These are phyloP conservation scores for Poecilia picta DNA, from an alignment of 2,797 vertebrate species.

Conservation along the genomic window DNA sequence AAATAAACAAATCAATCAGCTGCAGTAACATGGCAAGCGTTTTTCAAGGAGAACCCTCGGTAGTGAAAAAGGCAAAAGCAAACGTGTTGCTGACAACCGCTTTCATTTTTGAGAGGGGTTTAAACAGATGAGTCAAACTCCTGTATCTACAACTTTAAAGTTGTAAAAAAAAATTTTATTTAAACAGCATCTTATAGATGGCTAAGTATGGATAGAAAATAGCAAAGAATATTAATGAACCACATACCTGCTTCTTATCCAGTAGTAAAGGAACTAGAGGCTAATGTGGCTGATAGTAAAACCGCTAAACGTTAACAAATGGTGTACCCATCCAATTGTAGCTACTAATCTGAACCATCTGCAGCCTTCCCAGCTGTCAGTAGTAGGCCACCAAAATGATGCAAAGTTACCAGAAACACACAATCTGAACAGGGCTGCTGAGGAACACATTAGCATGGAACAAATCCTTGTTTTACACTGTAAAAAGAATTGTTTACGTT, in stretches of 20 bases:
- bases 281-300: background rate
- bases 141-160: background rate
- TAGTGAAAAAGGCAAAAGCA: background rate
- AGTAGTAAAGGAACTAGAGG: background rate
- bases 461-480: background rate
- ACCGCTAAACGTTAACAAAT: background rate
- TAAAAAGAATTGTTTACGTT: background rate
- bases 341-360: background rate
- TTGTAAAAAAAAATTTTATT: accelerated
- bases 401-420: background rate
- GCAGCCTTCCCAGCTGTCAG: background rate
- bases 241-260: background rate
- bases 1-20: background rate
- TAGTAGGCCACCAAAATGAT: background rate
- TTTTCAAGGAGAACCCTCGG: background rate
- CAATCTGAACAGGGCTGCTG: background rate
- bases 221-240: background rate
- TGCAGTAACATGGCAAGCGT: background rate
- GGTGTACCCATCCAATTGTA: background rate
- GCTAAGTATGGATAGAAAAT: background rate
- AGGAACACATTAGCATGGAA: background rate
- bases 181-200: background rate
- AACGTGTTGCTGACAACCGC: too few species aligned
- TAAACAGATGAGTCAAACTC: background rate
- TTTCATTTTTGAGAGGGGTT: background rate